These are phyloP conservation scores for Myotis pilosus DNA, from an alignment of 2,797 vertebrate species.

Conservation along the genomic window DNA sequence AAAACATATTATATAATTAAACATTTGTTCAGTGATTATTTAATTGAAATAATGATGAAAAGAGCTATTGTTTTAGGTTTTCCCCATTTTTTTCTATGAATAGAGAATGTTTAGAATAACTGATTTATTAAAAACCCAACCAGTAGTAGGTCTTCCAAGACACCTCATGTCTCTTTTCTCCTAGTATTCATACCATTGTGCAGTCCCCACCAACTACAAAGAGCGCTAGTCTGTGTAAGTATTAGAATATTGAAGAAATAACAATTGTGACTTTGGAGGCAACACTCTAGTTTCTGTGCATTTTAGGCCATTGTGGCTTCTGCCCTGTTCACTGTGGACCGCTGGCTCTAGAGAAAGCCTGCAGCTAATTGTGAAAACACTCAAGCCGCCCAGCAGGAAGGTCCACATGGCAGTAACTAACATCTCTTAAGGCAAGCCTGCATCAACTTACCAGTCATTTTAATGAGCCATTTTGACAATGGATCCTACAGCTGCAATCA, in stretches of 20 bases:
- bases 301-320: not conserved
- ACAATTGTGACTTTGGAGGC: not conserved
- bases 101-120: not conserved
- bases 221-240: not conserved
- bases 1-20: not conserved
- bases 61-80: not conserved
- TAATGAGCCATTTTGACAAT: not conserved
- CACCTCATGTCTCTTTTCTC: not conserved
- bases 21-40: not conserved
- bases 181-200: not conserved
- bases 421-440: not conserved
- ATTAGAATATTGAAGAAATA: not conserved
- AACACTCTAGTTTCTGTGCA: not conserved
- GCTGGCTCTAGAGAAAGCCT: not conserved
- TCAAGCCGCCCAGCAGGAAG: not conserved
- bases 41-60: conserved; percentile 21
- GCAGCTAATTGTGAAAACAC: not conserved
- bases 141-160: not conserved
- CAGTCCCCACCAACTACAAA: not conserved
- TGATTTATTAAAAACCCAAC: not conserved
- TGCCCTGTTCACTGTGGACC: not conserved
- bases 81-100: not conserved
- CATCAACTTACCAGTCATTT: not conserved
- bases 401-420: not conserved
- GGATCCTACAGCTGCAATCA: fast-evolving